phyloP scores from a whole-genome alignment of 1,140 invertebrate species.

The Eubasilissa regina region DNA sequence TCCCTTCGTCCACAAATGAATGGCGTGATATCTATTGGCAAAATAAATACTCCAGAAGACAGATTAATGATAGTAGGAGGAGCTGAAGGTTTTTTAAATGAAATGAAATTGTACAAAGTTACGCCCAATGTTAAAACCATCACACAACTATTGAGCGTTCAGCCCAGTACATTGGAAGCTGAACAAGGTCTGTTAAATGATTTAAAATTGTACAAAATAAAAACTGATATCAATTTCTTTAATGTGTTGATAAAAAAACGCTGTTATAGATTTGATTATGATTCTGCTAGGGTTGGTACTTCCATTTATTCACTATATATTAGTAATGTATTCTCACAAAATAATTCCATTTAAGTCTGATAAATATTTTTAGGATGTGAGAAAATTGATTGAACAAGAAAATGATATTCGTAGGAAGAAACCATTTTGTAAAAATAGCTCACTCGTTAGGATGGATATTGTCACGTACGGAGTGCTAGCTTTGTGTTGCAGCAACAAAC shows the following conservation, averaged over 20 bases:
- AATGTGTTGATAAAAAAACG: slow-evolving; percentile 90
- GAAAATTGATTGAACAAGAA: slow-evolving; percentile 75
- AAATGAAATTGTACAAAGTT: slow-evolving; percentile 80
- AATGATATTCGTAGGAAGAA: slow-evolving; percentile 62
- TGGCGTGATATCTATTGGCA: slow-evolving; percentile 72
- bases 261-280: slow-evolving; percentile 77
- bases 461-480: slow-evolving; percentile 91
- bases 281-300: slow-evolving; percentile 77
- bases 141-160: slow-evolving; percentile 81
- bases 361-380: slow-evolving; percentile 72
- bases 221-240: slow-evolving; percentile 85
- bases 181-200: slow-evolving; percentile 79
- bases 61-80: slow-evolving; percentile 88
- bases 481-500: slow-evolving; percentile 78
- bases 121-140: slow-evolving; percentile 86
- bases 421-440: slow-evolving; percentile 66
- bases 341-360: background rate
- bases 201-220: slow-evolving; percentile 75
- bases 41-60: slow-evolving; percentile 75
- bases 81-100: slow-evolving; percentile 78
- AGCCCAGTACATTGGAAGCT: slow-evolving; percentile 76
- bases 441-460: slow-evolving; percentile 79
- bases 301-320: too few species aligned
- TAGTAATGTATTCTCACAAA: too few species aligned
- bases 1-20: slow-evolving; percentile 73